Conservation (phyloP, 2,113 vertebrate genomes). For the Tauraco erythrolophus region DNA sequence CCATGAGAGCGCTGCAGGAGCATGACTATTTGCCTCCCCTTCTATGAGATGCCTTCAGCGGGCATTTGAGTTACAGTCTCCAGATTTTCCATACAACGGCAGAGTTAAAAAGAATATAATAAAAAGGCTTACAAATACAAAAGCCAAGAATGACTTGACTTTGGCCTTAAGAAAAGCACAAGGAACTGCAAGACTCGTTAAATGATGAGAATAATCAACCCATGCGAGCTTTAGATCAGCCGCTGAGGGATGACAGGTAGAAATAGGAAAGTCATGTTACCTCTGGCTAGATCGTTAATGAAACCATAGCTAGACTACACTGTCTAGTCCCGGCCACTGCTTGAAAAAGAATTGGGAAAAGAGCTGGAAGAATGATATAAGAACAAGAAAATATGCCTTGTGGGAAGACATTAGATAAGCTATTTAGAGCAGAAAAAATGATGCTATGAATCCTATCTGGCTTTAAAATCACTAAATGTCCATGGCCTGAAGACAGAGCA, state of each 20-base stretch:
- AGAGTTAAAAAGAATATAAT: not conserved
- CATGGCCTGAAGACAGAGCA: slow-evolving; percentile 50
- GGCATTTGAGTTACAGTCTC: not conserved
- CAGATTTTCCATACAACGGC: not conserved
- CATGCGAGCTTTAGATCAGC: not conserved
- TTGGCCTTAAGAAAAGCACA: not conserved
- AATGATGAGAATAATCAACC: not conserved
- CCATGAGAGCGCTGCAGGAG: not conserved
- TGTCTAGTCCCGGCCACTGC: not conserved
- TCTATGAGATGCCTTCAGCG: not conserved
- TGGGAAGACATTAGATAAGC: slow-evolving; percentile 40
- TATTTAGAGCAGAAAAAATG: slow-evolving; percentile 58
- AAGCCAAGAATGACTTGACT: not conserved
- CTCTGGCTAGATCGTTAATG: slow-evolving; percentile 4
- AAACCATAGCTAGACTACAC: not conserved
- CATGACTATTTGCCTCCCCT: accelerated
- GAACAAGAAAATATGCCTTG: slow-evolving; percentile 28
- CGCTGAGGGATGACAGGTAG: not conserved
- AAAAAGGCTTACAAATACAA: not conserved
- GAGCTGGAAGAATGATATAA: not conserved
- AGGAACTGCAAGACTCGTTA: not conserved
- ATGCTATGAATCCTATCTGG: slow-evolving; percentile 33
- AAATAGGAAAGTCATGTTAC: not conserved
- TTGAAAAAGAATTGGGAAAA: not conserved
- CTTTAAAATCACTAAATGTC: slow-evolving; percentile 27